Conservation (phyloP, 2,888 invertebrate genomes). For the Tuberolachnus salignus region DNA sequence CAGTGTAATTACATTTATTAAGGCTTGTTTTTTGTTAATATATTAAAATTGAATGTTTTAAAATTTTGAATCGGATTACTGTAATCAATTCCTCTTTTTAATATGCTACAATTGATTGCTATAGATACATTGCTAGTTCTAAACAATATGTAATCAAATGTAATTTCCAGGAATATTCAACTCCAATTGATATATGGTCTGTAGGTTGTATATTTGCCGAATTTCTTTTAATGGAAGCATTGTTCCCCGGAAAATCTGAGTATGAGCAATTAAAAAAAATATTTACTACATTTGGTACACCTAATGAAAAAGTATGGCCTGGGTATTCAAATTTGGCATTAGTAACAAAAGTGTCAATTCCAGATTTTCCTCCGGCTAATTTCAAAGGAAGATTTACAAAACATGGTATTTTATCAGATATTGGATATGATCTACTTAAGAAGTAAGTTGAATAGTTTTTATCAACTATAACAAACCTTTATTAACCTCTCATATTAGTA, state of each 20-base stretch:
- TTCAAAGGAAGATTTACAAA: conserved; percentile 70
- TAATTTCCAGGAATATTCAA: conserved; percentile 78
- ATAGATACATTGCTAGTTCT: too few relatives aligned
- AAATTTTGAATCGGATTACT: too few relatives aligned
- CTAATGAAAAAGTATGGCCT: conserved; percentile 94
- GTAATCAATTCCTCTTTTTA: too few relatives aligned
- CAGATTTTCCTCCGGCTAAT: conserved; percentile 87
- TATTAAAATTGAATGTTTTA: too few relatives aligned
- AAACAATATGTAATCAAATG: too few relatives aligned
- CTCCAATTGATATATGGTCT: conserved; percentile 96
- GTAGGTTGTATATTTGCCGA: conserved; percentile 97
- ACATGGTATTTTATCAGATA: conserved; percentile 65
- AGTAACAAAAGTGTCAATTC: conserved; percentile 90
- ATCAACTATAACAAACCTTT: background rate
- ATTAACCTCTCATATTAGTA: background rate
- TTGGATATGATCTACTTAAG: conserved; percentile 70
- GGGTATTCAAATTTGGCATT: conserved; percentile 90
- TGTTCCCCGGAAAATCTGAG: conserved; percentile 97
- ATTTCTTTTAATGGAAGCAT: conserved; percentile 89
- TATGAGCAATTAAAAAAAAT: conserved; percentile 93
- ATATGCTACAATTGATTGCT: too few relatives aligned
- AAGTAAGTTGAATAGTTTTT: conserved; percentile 63
- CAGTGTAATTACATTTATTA: conserved; percentile 43
- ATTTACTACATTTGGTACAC: conserved; percentile 94
- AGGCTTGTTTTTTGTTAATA: background rate